Conservation (phyloP, 1,140 invertebrate genomes). For the Hypsibius dujardini region DNA sequence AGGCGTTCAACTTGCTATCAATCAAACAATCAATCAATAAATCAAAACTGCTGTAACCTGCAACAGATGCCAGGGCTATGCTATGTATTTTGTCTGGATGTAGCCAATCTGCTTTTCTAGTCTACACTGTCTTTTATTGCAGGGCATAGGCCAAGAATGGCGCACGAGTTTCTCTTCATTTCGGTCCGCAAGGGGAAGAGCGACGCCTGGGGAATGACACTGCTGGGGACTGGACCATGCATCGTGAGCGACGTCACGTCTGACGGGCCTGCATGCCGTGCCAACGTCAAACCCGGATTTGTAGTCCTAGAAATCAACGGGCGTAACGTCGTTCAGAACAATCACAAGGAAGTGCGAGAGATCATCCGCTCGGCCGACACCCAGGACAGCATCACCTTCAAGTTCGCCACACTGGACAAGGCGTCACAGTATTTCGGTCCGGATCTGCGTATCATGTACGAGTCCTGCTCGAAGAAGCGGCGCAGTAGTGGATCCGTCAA, state of each 20-base stretch:
- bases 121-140: no score
- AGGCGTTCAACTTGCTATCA: no score
- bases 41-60: no score
- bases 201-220: neutral
- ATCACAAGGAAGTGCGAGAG: constrained; percentile 14
- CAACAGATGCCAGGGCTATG: no score
- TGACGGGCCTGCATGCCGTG: neutral
- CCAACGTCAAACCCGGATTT: neutral
- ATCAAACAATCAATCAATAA: no score
- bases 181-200: neutral
- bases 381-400: neutral
- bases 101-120: no score
- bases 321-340: neutral
- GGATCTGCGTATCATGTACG: neutral
- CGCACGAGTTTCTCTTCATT: constrained; percentile 3
- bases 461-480: neutral
- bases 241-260: neutral
- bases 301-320: constrained; percentile 8
- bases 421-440: neutral
- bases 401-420: constrained; percentile 6
- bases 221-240: constrained; percentile 6
- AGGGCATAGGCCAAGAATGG: neutral
- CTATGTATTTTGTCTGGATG: no score
- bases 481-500: no score
- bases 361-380: neutral